A percentile compares a stretch with the other conserved stretches of the same genome.
These are phyloP conservation scores for Hydraecia micacea DNA, from an alignment of 2,888 invertebrate species.

Conservation along the genomic window DNA sequence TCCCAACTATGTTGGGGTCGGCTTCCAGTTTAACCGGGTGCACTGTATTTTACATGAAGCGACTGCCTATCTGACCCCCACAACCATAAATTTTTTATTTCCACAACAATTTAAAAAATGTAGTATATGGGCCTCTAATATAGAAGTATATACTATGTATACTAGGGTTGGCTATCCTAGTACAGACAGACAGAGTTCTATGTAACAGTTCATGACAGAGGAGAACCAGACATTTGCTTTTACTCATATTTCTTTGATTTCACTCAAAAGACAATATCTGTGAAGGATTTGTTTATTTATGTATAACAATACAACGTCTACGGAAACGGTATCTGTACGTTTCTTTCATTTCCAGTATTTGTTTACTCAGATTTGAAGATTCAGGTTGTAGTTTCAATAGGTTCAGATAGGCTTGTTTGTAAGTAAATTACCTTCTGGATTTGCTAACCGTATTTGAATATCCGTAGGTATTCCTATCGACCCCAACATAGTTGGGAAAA, in stretches of 20 bases:
- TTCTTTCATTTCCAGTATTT: slow-evolving; percentile 47
- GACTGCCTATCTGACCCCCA: too few species aligned
- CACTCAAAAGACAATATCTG: slow-evolving; percentile 15
- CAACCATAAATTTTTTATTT: too few species aligned
- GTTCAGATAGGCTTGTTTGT: neutral
- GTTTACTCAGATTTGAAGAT: slow-evolving; percentile 44
- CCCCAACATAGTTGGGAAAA: neutral
- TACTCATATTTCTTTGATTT: slow-evolving; percentile 2
- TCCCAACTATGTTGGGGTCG: too few species aligned
- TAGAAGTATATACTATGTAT: too few species aligned
- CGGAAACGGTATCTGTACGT: slow-evolving; percentile 20
- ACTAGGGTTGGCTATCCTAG: too few species aligned
- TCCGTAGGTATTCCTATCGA: too few species aligned
- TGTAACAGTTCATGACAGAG: neutral
- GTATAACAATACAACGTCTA: slow-evolving; percentile 3
- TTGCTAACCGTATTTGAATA: neutral
- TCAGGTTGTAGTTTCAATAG: slow-evolving; percentile 19
- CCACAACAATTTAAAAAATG: too few species aligned
- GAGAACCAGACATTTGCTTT: neutral
- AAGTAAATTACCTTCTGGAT: slow-evolving; percentile 6
- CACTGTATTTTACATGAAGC: too few species aligned
- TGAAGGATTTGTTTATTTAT: slow-evolving; percentile 37
- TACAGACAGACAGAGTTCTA: neutral
- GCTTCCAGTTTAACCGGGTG: too few species aligned
- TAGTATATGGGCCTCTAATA: too few species aligned